Conservation (phyloP, 2,797 vertebrate genomes). For the Acrocephalus scirpaceus region DNA sequence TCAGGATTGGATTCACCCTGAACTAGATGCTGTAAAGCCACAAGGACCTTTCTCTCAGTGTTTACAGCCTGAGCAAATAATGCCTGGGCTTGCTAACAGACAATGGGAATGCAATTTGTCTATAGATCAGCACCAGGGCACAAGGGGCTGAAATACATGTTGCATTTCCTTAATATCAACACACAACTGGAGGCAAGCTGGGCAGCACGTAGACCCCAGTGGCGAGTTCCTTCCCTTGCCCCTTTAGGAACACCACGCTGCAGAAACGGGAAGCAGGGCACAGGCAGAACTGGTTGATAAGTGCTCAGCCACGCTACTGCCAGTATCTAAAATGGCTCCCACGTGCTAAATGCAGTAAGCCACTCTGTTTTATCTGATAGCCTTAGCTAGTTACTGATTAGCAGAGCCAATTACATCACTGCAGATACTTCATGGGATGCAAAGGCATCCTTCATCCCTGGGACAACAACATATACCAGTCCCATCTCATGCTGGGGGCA, state of each 20-base stretch:
- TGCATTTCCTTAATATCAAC: rapidly evolving
- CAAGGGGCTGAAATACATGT: background rate
- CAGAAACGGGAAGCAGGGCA: background rate
- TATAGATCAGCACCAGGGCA: background rate
- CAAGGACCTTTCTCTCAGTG: background rate
- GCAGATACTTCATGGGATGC: background rate
- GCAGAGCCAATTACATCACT: background rate
- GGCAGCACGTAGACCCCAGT: background rate
- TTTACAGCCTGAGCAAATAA: background rate
- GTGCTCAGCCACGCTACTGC: rapidly evolving
- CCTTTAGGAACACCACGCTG: rapidly evolving
- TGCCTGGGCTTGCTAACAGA: background rate
- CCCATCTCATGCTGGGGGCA: background rate
- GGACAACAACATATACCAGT: background rate
- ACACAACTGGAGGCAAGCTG: background rate
- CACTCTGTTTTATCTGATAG: background rate
- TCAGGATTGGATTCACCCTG: background rate
- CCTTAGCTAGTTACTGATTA: background rate
- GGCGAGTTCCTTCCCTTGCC: background rate
- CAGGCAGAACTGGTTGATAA: background rate
- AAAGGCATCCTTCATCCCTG: background rate
- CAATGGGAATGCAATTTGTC: background rate
- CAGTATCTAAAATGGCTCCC: background rate
- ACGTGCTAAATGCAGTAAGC: background rate
- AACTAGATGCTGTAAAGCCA: background rate